phyloP scores from a whole-genome alignment of 2,888 invertebrate genomes.

The Luperina testacea region DNA sequence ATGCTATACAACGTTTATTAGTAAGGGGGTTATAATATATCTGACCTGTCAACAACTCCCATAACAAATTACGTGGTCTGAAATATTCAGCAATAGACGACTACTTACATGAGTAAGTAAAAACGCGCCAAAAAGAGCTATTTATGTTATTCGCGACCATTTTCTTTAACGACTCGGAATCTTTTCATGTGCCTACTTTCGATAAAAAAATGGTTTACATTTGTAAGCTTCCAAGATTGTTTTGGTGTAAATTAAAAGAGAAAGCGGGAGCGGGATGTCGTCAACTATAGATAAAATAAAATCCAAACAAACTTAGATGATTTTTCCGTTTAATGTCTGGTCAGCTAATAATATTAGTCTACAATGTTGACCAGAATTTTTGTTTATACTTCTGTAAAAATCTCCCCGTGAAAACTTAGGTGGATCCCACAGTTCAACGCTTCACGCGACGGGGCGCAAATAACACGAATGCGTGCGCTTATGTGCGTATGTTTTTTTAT shows the following conservation, averaged over 20 bases:
- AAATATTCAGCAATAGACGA: conserved; percentile 34
- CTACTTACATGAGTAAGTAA: conserved; percentile 49
- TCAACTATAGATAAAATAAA: not conserved
- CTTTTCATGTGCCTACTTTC: conserved; percentile 68
- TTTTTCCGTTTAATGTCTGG: not conserved
- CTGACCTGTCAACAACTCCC: conserved; percentile 24
- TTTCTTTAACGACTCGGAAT: conserved; percentile 66
- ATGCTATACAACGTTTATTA: too few relatives aligned
- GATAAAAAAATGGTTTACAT: conserved; percentile 72
- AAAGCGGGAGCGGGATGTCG: conserved; percentile 32
- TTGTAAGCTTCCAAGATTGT: conserved; percentile 65
- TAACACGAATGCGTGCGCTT: too few relatives aligned
- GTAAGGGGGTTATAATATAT: not conserved
- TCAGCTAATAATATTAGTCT: not conserved
- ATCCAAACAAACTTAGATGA: not conserved
- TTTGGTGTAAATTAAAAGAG: conserved; percentile 23
- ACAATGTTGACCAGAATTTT: not conserved
- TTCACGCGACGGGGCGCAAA: too few relatives aligned
- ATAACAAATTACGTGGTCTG: conserved; percentile 22
- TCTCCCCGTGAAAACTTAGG: too few relatives aligned
- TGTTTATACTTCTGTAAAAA: not conserved
- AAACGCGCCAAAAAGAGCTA: conserved; percentile 61
- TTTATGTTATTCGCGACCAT: conserved; percentile 65
- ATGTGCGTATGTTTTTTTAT: too few relatives aligned
- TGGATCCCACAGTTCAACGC: too few relatives aligned